Evolutionary conservation across 1,140 invertebrate genomes (phyloP).

Genomic region (Drosophila bocki): DNA sequence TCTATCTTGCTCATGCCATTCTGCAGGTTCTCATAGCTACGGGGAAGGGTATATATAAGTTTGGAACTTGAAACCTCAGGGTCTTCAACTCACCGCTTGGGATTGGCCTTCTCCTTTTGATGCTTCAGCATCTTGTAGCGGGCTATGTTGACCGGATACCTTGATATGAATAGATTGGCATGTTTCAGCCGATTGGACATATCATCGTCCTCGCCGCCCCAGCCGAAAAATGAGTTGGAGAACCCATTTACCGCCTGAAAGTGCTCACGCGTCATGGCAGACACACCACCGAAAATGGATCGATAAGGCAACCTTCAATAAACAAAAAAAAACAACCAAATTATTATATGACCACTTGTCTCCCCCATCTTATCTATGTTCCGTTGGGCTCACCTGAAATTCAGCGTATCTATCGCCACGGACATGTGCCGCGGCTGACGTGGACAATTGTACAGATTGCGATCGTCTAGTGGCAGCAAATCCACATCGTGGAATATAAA

Average conservation of each 20-base stretch:
- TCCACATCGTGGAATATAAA: slow-evolving; percentile 99
- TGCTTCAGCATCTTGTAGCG: slow-evolving; percentile 96
- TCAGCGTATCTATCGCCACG: slow-evolving; percentile 95
- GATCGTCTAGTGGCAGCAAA: slow-evolving; percentile 95
- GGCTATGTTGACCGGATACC: slow-evolving; percentile 94
- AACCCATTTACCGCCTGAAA: slow-evolving; percentile 95
- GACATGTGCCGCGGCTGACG: slow-evolving; percentile 97
- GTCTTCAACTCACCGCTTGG: slow-evolving; percentile 89
- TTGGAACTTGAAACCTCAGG: slow-evolving; percentile 16
- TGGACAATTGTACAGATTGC: slow-evolving; percentile 96
- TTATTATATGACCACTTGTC: neutral
- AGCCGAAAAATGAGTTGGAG: slow-evolving; percentile 96
- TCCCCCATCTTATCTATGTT: neutral
- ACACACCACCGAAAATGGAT: slow-evolving; percentile 95
- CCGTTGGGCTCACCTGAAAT: slow-evolving; percentile 89
- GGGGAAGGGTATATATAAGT: slow-evolving; percentile 41
- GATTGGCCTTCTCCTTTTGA: slow-evolving; percentile 94
- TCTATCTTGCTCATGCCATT: slow-evolving; percentile 93
- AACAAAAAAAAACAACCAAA: neutral
- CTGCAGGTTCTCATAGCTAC: slow-evolving; percentile 93
- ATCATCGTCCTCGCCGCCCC: slow-evolving; percentile 97
- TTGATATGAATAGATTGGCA: slow-evolving; percentile 92
- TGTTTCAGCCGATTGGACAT: slow-evolving; percentile 93
- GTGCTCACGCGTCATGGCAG: slow-evolving; percentile 92
- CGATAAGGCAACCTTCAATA: slow-evolving; percentile 92